These are phyloP conservation scores for Nibea albiflora DNA, from an alignment of 2,113 vertebrate species.

Conservation along the genomic window DNA sequence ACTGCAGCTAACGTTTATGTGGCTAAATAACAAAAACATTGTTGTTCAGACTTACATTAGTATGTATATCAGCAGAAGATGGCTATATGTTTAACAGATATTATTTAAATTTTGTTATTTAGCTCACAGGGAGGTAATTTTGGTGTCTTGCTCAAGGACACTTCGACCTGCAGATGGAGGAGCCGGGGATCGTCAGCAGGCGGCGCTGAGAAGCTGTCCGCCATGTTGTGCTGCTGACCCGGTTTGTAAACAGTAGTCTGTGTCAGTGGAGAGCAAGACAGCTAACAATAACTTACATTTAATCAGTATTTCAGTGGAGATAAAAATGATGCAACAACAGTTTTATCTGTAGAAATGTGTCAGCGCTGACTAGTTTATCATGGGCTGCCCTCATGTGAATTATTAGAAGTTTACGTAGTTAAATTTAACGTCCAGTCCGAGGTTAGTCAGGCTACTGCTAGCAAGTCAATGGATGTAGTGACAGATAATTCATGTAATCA, in stretches of 20 bases:
- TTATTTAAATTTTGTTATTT: too few species aligned
- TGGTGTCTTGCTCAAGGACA: too few species aligned
- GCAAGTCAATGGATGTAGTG: background rate
- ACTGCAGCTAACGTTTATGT: background rate
- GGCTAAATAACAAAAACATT: background rate
- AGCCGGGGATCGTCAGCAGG: constrained; percentile 14
- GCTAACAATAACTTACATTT: background rate
- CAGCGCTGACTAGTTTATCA: fast-evolving
- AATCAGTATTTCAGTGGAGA: background rate
- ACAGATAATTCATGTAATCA: background rate
- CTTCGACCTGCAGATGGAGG: too few species aligned
- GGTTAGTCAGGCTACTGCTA: background rate
- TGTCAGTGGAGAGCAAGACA: background rate
- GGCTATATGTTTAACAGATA: too few species aligned
- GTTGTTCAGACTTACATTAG: background rate
- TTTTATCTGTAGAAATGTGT: fast-evolving
- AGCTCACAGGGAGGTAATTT: too few species aligned
- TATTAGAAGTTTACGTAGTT: background rate
- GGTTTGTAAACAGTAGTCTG: constrained; percentile 35
- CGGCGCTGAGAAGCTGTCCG: background rate
- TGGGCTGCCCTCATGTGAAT: fast-evolving
- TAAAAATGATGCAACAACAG: fast-evolving
- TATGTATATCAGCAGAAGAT: too few species aligned
- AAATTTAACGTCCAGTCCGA: background rate
- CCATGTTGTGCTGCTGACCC: background rate